phyloP scores from a whole-genome alignment of 1,140 invertebrate species.

The Ctenoplectra terminalis region DNA sequence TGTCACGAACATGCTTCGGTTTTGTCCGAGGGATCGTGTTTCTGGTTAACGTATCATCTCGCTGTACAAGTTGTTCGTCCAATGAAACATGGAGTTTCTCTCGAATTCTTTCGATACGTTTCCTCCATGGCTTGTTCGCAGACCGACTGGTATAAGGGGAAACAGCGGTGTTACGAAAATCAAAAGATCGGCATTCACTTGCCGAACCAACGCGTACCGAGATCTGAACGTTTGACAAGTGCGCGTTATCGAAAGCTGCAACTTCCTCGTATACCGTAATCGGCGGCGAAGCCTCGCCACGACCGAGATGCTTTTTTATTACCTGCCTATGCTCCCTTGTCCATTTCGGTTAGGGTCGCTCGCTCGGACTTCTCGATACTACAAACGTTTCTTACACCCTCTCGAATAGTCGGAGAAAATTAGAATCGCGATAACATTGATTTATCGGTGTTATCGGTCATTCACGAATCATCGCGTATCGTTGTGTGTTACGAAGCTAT shows the following conservation, averaged over 20 bases:
- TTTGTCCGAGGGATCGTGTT: background rate
- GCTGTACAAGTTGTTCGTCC: background rate
- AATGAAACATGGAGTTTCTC: background rate
- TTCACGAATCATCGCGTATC: background rate
- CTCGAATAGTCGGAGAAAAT: too few species aligned
- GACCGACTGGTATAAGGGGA: background rate
- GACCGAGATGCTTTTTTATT: constrained; percentile 40
- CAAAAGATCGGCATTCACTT: background rate
- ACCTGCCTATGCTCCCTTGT: background rate
- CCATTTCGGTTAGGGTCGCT: background rate
- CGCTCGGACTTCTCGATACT: constrained; percentile 7
- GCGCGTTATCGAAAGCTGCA: constrained; percentile 25
- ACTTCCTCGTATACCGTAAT: constrained; percentile 24
- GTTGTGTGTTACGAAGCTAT: background rate
- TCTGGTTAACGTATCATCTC: background rate
- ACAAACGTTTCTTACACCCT: background rate
- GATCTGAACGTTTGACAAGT: constrained; percentile 27
- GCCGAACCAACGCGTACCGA: background rate
- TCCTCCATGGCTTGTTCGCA: too few species aligned
- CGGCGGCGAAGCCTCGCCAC: background rate
- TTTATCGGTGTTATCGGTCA: constrained; percentile 8
- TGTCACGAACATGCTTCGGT: constrained; percentile 18
- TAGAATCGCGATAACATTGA: background rate
- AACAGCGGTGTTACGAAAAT: background rate
- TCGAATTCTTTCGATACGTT: background rate